Base-by-base conservation (phyloP, 2,113 vertebrate genomes). In the Oncorhynchus keta region DNA sequence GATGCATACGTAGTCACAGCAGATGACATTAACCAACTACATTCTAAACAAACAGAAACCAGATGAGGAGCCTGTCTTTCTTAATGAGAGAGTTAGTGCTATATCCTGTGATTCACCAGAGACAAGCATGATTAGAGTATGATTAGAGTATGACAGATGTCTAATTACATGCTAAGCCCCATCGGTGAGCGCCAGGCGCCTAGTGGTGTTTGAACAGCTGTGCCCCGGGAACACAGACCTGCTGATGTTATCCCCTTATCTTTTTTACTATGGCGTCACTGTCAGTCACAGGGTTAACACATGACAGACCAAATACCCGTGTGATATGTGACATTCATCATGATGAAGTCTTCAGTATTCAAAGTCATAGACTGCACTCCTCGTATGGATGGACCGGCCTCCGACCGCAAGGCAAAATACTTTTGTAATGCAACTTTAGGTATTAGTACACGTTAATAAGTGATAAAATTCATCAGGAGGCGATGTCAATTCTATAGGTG, bases 121-220 rank as follows among this genome's bases (percentile, higher is more conserved):
- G 89, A n/a, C 8, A 28, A 32, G 65, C 3, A 90, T 89, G 87
- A 55, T 55, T 18, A 55, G 13, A 87, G 79, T 81, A n/a, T n/a
- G n/a, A n/a, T n/a, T n/a, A n/a, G n/a, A n/a, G n/a, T n/a, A 75
- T 85, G 89, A 89, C 89, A 89, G 86, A 85, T 89, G 86, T 83
- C 86, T 89, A 90, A 90, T 92, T 55, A 90, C 81, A 86, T 71
- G 75, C 70, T 76, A 88, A 83, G 84, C 72, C 76, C 83, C 77
- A 14, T 51, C 84, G 82, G 83, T 45, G 9, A 70, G 9, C 12
- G 18, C 28, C 83, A 81, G 70, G 84, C 78, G 59, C 68, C 74
- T 75, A 80, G 84, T 84, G 76, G 76, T 86, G 80, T 89, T 88
- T 88, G 78, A 86, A 80, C 91, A 85, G 86, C 86, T 88, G 86